Base-by-base conservation (phyloP, 2,113 vertebrate genomes). In the Xenotilapia leptura region DNA sequence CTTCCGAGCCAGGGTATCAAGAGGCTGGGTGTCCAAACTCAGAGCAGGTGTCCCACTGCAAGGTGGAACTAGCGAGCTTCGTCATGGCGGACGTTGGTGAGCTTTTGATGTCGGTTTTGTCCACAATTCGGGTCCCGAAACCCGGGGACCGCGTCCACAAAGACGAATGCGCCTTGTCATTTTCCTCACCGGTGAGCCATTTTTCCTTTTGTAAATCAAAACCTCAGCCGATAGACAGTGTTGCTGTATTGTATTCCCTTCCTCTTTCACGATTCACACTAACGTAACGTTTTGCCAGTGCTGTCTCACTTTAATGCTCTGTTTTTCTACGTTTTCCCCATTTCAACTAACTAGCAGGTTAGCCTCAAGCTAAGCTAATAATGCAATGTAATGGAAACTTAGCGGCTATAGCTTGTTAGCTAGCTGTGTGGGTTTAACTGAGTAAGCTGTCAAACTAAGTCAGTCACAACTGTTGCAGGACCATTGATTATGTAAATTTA, bases 111-210 rank as follows among this genome's bases (percentile, higher is more conserved):
- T 99, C 98, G 86, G 98, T 98, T 82, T 95, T 99, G 95, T 97
- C 98, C 93, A 97, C 97, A 88, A 98, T 99, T 94, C 98, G 98
- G 82, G 97, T 99, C 53, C 98, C 98, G 58, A 97, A 98, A 94
- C 97, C 98, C 88, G 98, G 98, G 83, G 98, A 99, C 96, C 97
- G 98, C 81, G 98, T 99, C 93, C 98, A 99, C 96, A 99, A 99
- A 97, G 98, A 99, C 94, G 98, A 99, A 95, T 99, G 98, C 96
- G 98, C 97, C 94, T 98, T 99, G 94, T 99, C 98, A 90, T 99
- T 99, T 95, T 95, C 98, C 89, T 97, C 97, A 14, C 98, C 98
- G 97, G 98, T 99, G 97, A 97, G 97, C 90, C 21, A 82, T 84
- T 94, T 80, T 84, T 83, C 19, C 26, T 68, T 79, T 83, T 47